Evolutionary conservation across 2,888 invertebrate species (phyloP).

Genomic region (Oasisia sp.): DNA sequence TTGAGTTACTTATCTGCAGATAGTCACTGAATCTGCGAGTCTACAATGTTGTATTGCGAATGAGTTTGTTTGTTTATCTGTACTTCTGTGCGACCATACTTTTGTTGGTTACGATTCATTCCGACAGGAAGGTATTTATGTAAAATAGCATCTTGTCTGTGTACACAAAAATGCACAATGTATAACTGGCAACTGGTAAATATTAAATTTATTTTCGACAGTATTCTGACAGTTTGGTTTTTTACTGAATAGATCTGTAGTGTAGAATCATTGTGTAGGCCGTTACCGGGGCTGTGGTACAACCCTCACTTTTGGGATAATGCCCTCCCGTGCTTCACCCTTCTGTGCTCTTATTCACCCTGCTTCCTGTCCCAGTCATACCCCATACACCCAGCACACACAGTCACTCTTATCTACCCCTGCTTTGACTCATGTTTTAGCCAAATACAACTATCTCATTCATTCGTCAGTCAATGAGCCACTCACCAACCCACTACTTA

Average conservation of each 20-base stretch:
- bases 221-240: not conserved
- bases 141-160: not conserved
- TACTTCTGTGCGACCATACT: not conserved
- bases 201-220: not conserved
- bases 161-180: not conserved
- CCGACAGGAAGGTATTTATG: not conserved
- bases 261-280: not conserved
- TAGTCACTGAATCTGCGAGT: not conserved
- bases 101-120: not conserved
- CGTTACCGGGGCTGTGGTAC: not conserved
- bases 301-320: not conserved
- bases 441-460: not conserved
- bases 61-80: not conserved
- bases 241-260: not conserved
- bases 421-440: not conserved
- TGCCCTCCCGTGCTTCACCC: not conserved
- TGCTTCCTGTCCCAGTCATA: not conserved
- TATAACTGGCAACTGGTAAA: not conserved
- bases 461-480: not conserved
- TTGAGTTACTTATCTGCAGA: not conserved
- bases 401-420: not conserved
- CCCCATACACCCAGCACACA: not conserved
- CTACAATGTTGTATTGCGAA: not conserved
- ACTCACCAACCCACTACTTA: not conserved
- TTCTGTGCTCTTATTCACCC: not conserved